phyloP scores from a whole-genome alignment of 2,113 vertebrate genomes.

The Bubo bubo region DNA sequence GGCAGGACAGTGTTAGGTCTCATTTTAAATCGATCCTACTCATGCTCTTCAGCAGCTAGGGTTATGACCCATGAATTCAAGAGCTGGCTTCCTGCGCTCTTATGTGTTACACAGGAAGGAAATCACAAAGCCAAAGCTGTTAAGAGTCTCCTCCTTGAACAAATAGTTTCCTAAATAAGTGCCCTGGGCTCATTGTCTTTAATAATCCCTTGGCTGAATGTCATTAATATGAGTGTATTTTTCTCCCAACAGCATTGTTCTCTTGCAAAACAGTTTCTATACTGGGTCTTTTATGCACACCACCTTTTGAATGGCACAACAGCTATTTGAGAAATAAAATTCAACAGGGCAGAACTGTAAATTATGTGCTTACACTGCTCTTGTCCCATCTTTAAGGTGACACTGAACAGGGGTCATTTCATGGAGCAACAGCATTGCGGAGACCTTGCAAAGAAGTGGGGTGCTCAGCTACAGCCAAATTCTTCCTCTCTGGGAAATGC shows the following conservation, averaged over 20 bases:
- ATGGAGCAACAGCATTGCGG: neutral
- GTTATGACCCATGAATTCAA: neutral
- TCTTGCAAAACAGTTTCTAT: neutral
- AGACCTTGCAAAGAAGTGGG: neutral
- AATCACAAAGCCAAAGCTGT: neutral
- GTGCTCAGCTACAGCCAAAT: neutral
- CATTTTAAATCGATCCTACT: neutral
- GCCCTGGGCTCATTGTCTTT: neutral
- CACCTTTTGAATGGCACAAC: neutral
- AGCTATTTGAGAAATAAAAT: neutral
- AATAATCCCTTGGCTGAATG: neutral
- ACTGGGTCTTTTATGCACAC: neutral
- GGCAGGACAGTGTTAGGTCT: neutral
- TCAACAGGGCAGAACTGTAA: neutral
- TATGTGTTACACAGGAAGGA: neutral
- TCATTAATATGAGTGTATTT: neutral
- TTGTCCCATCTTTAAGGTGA: neutral
- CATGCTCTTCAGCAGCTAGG: conserved; percentile 7
- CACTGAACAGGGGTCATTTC: neutral
- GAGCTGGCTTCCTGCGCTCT: neutral
- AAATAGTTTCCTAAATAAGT: neutral
- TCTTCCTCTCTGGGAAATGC: neutral
- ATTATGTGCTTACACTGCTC: neutral
- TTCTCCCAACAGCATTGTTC: neutral
- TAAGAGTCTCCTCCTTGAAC: neutral